Evolutionary conservation across 2,797 vertebrate genomes (phyloP), one percentile per base, ranked within the genome.

Genomic region (Xenops minutus): DNA sequence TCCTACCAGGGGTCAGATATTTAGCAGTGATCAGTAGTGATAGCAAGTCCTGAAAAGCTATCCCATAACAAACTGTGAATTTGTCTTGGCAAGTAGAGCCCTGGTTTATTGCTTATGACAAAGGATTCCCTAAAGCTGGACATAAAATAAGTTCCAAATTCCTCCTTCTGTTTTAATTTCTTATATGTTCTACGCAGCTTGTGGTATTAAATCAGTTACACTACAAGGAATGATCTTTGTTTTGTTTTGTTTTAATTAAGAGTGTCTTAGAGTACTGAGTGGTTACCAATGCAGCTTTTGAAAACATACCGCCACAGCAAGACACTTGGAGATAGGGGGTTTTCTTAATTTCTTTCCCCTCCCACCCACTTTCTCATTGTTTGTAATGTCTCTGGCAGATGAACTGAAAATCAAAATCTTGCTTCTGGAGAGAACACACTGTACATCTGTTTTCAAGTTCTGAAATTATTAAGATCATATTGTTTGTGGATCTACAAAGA

Each of bases 401-500:
- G 79, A 93, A 49, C 84, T 46, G 81, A 94, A 97, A 96, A 88
- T 52, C 66, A 94, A 92, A 97, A 84, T 87, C 90, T 69, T 83
- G 26, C 63, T 88, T 64, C 82, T 94, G 68, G 89, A 92, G 32
- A 86, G 39, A 92, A 89, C 54, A 82, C 62, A 46, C 21, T 52
- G 30, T 92, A 88, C 44, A 78, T 92, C 93, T 95, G 69, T 92
- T 97, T 97, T 78, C 80, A 73, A 93, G 82, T 52, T 69, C 72
- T 94, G 73, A 94, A 95, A 92, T 93, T 74, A 80, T 17, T 86
- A 69, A 85, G 77, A 77, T 96, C 84, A 76, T 73, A 86, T 75
- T 68, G 72, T 80, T 91, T 95, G 89, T 80, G 59, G 73, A 78
- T 95, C 68, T 94, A 54, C 92, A 96, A 97, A 96, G 95, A 81